Conservation (phyloP, 2,113 vertebrate species). For the Circaetus gallicus region DNA sequence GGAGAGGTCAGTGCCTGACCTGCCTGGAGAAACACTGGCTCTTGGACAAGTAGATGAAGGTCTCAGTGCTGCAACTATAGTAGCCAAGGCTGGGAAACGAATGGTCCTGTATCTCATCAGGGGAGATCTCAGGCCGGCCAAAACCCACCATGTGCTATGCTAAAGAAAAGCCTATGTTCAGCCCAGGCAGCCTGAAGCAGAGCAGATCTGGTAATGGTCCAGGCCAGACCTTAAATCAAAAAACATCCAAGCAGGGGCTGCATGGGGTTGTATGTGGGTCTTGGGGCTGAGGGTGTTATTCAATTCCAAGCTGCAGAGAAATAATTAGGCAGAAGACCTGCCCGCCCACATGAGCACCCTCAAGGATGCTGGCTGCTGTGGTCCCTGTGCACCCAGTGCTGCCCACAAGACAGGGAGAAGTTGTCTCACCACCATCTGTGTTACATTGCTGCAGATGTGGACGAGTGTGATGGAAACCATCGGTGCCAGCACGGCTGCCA, state of each 20-base stretch:
- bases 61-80: neutral
- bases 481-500: slow-evolving; percentile 91
- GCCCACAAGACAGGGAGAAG: neutral
- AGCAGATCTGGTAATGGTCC: neutral
- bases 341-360: neutral
- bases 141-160: neutral
- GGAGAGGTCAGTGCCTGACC: neutral
- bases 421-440: neutral
- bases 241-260: neutral
- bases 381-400: neutral
- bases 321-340: neutral
- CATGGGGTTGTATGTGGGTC: neutral
- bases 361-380: neutral
- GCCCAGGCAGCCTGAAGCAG: neutral
- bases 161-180: neutral
- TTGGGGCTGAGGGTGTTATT: neutral
- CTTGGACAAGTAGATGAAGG: neutral
- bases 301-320: neutral
- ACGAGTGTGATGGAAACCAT: slow-evolving; percentile 88
- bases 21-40: neutral
- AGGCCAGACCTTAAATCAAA: neutral
- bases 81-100: neutral
- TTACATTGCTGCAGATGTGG: slow-evolving; percentile 77
- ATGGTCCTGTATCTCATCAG: neutral
- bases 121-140: neutral